Evolutionary conservation across 2,797 vertebrate genomes (phyloP).

Genomic region (Xyrichtys novacula): DNA sequence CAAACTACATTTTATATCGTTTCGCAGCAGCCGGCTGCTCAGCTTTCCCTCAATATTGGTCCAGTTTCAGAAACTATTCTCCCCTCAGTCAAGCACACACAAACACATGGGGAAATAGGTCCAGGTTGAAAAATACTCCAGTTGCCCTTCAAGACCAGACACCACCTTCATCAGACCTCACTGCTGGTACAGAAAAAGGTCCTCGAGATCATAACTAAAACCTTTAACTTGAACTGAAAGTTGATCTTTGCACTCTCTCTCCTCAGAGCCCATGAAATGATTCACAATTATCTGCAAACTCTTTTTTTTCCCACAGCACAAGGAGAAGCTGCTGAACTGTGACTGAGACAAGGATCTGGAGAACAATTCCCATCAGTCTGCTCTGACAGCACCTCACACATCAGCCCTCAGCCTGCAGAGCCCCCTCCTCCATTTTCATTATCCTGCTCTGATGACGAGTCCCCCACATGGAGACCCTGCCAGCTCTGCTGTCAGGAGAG

Average conservation of each 20-base stretch:
- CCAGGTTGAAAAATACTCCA: too few species aligned
- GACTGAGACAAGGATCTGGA: not conserved
- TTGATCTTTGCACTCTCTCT: too few species aligned
- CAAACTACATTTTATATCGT: too few species aligned
- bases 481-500: not conserved
- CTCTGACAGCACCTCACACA: not conserved
- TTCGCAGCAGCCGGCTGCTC: too few species aligned
- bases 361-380: not conserved
- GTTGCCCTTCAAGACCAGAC: too few species aligned
- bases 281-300: not conserved
- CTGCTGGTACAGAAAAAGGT: not conserved
- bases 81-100: too few species aligned
- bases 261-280: not conserved
- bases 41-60: too few species aligned
- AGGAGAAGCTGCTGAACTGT: not conserved
- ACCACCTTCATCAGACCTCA: too few species aligned
- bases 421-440: not conserved
- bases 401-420: too few species aligned
- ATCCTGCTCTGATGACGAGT: not conserved
- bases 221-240: not conserved
- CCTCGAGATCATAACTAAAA: not conserved
- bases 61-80: too few species aligned
- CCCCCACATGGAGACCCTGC: not conserved
- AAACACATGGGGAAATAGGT: too few species aligned
- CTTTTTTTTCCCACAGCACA: not conserved